phyloP scores from a whole-genome alignment of 2,797 vertebrate species.

The Muraenolepis orangiensis region DNA sequence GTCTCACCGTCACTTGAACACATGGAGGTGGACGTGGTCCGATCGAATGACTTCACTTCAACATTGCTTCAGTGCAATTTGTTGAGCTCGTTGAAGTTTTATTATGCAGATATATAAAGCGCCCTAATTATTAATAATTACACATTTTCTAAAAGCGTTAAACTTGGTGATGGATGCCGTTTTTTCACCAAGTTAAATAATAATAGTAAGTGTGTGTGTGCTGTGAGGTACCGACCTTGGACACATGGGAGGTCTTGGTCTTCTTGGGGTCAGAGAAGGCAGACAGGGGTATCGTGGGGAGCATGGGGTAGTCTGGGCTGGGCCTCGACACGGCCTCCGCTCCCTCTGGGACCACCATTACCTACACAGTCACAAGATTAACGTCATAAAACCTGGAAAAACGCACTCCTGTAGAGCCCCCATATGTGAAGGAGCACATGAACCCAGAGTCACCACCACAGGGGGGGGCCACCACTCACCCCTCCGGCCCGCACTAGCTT shows the following conservation, averaged over 20 bases:
- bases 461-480: conserved; percentile 72
- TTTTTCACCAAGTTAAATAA: not conserved
- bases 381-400: not conserved
- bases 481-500: conserved; percentile 96
- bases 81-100: no score
- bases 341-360: conserved; percentile 98
- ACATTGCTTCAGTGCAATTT: no score
- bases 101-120: not conserved
- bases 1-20: no score
- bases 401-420: not conserved
- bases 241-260: conserved; percentile 91
- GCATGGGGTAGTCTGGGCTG: conserved; percentile 96
- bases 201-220: not conserved
- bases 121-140: not conserved
- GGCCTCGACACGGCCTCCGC: conserved; percentile 90
- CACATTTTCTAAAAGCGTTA: no score
- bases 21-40: no score
- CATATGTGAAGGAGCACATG: not conserved
- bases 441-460: not conserved
- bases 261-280: conserved; percentile 99
- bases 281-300: conserved; percentile 96
- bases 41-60: no score
- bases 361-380: conserved; percentile 62
- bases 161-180: not conserved
- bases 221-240: conserved; percentile 82